phyloP scores from a whole-genome alignment of 2,888 invertebrate genomes.

The Cylloceria caligata region DNA sequence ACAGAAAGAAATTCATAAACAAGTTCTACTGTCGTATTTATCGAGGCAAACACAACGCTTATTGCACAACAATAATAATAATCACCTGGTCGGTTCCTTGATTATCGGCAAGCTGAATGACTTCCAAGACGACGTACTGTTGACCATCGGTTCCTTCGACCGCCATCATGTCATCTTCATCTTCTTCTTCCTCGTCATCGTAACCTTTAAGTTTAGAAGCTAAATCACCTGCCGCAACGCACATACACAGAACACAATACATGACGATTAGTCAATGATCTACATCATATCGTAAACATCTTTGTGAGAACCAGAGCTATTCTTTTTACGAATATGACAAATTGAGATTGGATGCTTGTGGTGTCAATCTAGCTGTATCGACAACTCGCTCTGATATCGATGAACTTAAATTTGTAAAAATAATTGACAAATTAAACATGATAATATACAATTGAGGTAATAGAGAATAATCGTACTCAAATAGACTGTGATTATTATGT shows the following conservation, averaged over 20 bases:
- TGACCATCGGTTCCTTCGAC: conserved; percentile 91
- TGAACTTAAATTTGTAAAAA: no score
- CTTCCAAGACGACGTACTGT: conserved; percentile 95
- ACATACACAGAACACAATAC: conserved; percentile 70
- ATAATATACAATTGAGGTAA: no score
- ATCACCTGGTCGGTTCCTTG: conserved; percentile 88
- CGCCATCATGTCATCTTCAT: conserved; percentile 88
- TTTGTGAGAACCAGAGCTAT: conserved; percentile 53
- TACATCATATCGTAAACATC: conserved; percentile 82
- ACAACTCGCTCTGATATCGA: neutral
- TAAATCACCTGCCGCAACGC: conserved; percentile 78
- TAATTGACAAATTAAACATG: no score
- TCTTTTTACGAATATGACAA: neutral
- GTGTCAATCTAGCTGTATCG: neutral
- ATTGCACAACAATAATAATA: neutral
- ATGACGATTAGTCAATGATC: conserved; percentile 82
- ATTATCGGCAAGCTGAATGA: conserved; percentile 91
- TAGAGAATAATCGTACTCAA: no score
- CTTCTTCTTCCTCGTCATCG: conserved; percentile 84
- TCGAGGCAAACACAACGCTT: conserved; percentile 6
- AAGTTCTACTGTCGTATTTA: neutral
- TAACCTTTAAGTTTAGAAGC: conserved; percentile 84
- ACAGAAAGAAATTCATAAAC: neutral
- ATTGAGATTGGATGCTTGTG: neutral
- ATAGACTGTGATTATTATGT: no score